A percentile compares a stretch with the other conserved stretches of the same genome.
phyloP scores from a whole-genome alignment of 2,113 vertebrate species.

The Naja naja region DNA sequence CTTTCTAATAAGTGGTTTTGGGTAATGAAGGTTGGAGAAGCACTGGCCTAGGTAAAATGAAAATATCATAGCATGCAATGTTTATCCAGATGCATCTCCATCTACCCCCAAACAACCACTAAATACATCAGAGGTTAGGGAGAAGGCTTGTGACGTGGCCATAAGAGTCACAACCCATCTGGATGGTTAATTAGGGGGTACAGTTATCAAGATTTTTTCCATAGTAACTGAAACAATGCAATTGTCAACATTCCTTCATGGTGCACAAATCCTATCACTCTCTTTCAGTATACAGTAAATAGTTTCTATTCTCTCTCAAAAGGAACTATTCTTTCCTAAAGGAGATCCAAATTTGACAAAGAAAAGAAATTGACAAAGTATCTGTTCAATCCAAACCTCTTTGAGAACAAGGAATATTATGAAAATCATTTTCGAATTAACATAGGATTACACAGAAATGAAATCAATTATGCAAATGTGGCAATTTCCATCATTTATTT shows the following conservation, averaged over 20 bases:
- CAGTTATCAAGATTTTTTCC: not conserved
- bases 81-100: not conserved
- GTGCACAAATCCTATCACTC: not conserved
- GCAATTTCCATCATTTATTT: not conserved
- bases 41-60: not conserved
- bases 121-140: not conserved
- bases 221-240: not conserved
- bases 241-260: not conserved
- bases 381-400: not conserved
- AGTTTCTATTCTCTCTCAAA: not conserved
- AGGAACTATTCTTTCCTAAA: not conserved
- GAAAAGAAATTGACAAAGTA: not conserved
- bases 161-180: not conserved
- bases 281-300: not conserved
- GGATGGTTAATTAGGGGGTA: not conserved
- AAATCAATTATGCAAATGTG: not conserved
- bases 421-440: not conserved
- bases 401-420: not conserved
- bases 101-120: not conserved
- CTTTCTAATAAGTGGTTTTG: not conserved
- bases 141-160: not conserved
- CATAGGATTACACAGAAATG: not conserved
- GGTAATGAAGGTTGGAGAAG: not conserved
- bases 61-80: not conserved
- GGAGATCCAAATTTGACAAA: not conserved